A percentile compares a stretch with the other conserved stretches of the same genome.
These are phyloP conservation scores for Tipula confusa DNA, from an alignment of 2,888 invertebrate genomes.

Conservation along the genomic window DNA sequence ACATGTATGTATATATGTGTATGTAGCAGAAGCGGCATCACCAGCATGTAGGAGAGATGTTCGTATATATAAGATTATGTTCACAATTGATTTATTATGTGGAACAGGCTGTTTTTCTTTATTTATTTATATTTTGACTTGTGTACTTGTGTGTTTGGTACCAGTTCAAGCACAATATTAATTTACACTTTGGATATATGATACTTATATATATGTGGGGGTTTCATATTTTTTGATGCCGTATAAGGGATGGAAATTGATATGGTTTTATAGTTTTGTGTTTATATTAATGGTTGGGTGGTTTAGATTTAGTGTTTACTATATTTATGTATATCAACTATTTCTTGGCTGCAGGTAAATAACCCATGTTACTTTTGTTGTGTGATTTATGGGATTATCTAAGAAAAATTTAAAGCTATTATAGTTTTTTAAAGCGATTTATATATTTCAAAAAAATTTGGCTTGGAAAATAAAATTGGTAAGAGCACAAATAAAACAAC, in stretches of 20 bases:
- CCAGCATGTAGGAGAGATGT: background rate
- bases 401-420: too few relatives aligned
- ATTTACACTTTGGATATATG: background rate
- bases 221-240: background rate
- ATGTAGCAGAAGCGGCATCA: background rate
- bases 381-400: background rate
- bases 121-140: background rate
- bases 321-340: background rate
- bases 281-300: background rate
- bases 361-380: background rate
- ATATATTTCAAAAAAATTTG: too few relatives aligned
- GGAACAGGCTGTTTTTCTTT: background rate
- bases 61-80: background rate
- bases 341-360: background rate
- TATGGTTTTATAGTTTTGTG: background rate
- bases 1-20: too few relatives aligned
- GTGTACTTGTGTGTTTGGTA: background rate
- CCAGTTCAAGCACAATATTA: conserved; percentile 14
- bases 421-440: too few relatives aligned
- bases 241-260: background rate
- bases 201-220: background rate
- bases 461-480: too few relatives aligned
- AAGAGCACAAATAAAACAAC: too few relatives aligned
- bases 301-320: background rate
- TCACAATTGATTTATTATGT: conserved; percentile 16